Percentiles rank a stretch among this genome's conserved stretches.
phyloP scores from a whole-genome alignment of 1,140 invertebrate species.

The Physella acuta region DNA sequence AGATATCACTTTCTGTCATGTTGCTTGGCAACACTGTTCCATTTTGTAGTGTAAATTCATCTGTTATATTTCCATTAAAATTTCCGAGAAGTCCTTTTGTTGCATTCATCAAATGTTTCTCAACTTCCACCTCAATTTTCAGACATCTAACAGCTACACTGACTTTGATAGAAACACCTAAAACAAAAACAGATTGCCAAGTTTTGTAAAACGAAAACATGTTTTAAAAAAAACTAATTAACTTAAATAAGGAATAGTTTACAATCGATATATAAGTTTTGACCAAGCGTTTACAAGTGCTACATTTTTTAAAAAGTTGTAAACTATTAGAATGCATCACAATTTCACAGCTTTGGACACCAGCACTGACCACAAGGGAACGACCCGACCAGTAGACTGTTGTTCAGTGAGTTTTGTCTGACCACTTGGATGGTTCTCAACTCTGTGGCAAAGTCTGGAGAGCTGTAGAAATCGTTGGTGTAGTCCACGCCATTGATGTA shows the following conservation, averaged over 20 bases:
- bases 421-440: not conserved
- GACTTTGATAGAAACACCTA: slow-evolving; percentile 7
- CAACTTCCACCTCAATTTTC: slow-evolving; percentile 20
- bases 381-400: not conserved
- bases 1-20: slow-evolving; percentile 34
- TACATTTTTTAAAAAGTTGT: not conserved
- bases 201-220: not conserved
- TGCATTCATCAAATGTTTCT: slow-evolving; percentile 25
- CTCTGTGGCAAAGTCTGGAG: not conserved
- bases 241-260: not conserved
- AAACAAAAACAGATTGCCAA: not conserved
- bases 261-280: not conserved
- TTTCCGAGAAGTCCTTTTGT: slow-evolving; percentile 38
- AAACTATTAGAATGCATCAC: not conserved
- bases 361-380: slow-evolving; percentile 5
- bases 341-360: not conserved
- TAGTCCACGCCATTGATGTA: not conserved
- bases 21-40: slow-evolving; percentile 29
- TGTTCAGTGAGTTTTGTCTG: not conserved
- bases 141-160: slow-evolving; percentile 23
- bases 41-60: slow-evolving; percentile 38
- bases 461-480: not conserved
- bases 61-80: slow-evolving; percentile 31
- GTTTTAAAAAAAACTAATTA: not conserved
- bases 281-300: not conserved